Base-by-base conservation (phyloP, 2,797 vertebrate genomes). In the Silurus lanzhouensis region DNA sequence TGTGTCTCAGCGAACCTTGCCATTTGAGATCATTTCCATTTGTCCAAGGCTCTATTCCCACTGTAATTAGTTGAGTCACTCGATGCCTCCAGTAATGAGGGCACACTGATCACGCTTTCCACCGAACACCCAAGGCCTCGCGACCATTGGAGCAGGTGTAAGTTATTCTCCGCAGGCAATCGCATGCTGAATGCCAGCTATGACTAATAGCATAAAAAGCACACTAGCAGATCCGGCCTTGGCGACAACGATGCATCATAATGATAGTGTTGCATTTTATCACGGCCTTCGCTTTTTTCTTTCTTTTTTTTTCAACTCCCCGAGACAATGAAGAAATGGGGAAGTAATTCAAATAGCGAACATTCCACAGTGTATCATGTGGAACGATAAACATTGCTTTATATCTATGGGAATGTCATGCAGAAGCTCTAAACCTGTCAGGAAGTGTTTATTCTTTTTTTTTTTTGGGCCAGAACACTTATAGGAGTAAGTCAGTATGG, bases 1-100 rank as follows among this genome's bases (percentile, higher is more conserved):
- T 61, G 27, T 61, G 58, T 91, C 87, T 82, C 82, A 64, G 82
- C 78, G 81, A 88, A 90, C 87, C 80, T 88, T 89, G 89, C 86
- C 82, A 83, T 87, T 88, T 83, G 80, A 82, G 87, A 86, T 83
- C 60, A 86, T 85, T 90, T 78, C 68, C 46, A 68, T 72, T 86
- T 86, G 82, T 90, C 89, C 90, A 90, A 91, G 87, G 88, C 86
- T 88, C 87, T 91, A 60, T 86, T 91, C 89, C 90, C 90, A 91
- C 92, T 92, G 90, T 94, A 94, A 94, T 94, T 93, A 94, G 92
- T 90, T 92, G 94, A 94, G 91, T 94, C 93, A 94, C 87, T 93
- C 92, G 92, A 84, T 87, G 88, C 88, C 90, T 87, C 89, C 70
- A 87, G 86, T 88, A 88, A 90, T 91, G 89, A 90, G 87, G 84